Conservation (phyloP, 2,113 vertebrate species). For the Anhinga rufa region DNA sequence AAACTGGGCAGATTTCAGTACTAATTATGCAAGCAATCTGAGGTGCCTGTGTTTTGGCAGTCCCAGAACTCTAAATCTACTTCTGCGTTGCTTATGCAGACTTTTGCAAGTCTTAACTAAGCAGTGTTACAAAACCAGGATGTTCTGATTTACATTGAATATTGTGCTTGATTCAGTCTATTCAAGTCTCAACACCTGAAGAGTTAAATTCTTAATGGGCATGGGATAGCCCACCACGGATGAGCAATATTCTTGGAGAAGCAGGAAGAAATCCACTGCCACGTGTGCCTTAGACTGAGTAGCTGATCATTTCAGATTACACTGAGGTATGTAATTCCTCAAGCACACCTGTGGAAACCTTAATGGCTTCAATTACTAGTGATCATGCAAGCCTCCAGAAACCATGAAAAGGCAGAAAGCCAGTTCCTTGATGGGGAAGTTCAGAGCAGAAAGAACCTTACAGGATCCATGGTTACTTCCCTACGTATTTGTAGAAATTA, state of each 20-base stretch:
- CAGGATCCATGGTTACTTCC: neutral
- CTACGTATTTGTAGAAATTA: neutral
- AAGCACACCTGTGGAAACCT: neutral
- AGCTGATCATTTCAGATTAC: neutral
- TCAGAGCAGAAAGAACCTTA: neutral
- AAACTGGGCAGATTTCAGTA: neutral
- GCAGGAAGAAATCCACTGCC: neutral
- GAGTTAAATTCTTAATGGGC: neutral
- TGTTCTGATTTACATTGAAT: neutral
- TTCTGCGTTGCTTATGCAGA: neutral
- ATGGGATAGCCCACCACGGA: neutral
- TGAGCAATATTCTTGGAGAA: neutral
- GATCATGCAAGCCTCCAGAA: neutral
- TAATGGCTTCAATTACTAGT: neutral
- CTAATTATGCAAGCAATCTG: neutral
- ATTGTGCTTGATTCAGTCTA: neutral
- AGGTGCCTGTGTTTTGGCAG: neutral
- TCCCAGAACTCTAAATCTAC: neutral
- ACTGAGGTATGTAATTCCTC: neutral
- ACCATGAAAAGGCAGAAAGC: neutral
- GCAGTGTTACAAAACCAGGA: neutral
- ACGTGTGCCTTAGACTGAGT: neutral
- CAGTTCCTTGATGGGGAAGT: neutral
- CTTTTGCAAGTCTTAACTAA: neutral
- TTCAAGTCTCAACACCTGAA: neutral